These are phyloP conservation scores for Myxocyprinus asiaticus DNA, from an alignment of 2,113 vertebrate genomes.

Conservation along the genomic window DNA sequence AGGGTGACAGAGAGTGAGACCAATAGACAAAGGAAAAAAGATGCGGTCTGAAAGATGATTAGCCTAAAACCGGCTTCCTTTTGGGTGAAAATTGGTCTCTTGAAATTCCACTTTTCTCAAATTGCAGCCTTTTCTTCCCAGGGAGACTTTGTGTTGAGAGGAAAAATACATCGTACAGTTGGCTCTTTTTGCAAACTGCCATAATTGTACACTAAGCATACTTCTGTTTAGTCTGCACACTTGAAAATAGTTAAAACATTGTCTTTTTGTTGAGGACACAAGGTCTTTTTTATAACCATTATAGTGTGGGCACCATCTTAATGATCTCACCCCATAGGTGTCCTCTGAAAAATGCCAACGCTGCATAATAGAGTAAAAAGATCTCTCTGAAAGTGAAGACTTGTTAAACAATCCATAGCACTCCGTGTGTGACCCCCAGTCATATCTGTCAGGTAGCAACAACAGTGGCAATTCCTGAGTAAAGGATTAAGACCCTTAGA, in stretches of 20 bases:
- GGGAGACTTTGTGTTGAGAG: constrained; percentile 37
- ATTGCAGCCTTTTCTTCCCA: constrained; percentile 52
- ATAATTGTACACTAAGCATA: constrained; percentile 5
- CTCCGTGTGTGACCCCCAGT: background rate
- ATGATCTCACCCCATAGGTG: background rate
- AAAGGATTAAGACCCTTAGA: too few species aligned
- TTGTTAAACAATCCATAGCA: constrained; percentile 32
- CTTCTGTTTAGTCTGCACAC: constrained; percentile 31
- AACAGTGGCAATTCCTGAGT: background rate
- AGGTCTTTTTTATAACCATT: constrained; percentile 21
- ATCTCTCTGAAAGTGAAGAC: constrained; percentile 19
- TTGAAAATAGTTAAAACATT: constrained; percentile 22
- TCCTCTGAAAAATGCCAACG: constrained; percentile 14
- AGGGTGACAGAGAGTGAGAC: constrained; percentile 56
- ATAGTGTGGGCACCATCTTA: too few species aligned
- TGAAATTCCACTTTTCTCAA: constrained; percentile 59
- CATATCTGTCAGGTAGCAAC: background rate
- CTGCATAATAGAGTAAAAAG: background rate
- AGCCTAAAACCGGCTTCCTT: constrained; percentile 56
- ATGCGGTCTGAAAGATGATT: constrained; percentile 60
- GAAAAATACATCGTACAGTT: constrained; percentile 26
- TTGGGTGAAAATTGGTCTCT: constrained; percentile 12
- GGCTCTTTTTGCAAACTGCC: constrained; percentile 18
- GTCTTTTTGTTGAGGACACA: background rate
- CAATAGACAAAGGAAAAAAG: constrained; percentile 57